Base-by-base conservation (phyloP, 2,113 vertebrate genomes). In the Pedionomus torquatus region DNA sequence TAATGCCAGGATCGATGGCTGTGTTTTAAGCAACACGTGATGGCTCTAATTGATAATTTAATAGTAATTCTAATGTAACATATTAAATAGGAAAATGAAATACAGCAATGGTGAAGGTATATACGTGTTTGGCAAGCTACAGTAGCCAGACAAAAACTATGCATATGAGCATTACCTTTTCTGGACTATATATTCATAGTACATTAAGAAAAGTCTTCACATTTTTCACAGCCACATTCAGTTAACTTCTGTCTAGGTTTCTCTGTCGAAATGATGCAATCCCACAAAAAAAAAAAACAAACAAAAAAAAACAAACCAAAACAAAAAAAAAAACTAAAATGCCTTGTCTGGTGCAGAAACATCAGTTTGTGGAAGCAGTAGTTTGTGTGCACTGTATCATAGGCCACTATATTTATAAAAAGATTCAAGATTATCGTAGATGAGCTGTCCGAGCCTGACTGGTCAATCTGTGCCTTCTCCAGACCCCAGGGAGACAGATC, bases 21-120 rank as follows among this genome's bases (percentile, higher is more conserved):
- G 51, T 74, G 81, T 54, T 89, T 92, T 80, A 94, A 88, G 83
- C 75, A 89, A 83, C 43, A 81, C 4, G 19, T 18, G 65, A 94
- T 82, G 31, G 44, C 52, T 90, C 49, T 88, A 61, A 82, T 9
- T 91, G 89, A 90, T 92, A 90, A 95, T 94, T 96, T 96, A 90
- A 88, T 80, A 90, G 57, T 18, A 48, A 78, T 58, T 88, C 63
- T 82, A 91, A 88, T 88, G 61, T 17, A 90, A 89, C 44, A 57
- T 5, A 52, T n/a, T 21, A 89, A 90, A 74, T 21, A 93, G 61
- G 43, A 90, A 91, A 95, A 90, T 85, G 24, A 89, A 86, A 72
- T 71, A 46, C 7, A 74, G 41, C 35, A 77, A 63, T 60, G 68
- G 43, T 89, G 46, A 94, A 94, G 61, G 66, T 46, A 60, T 26